A percentile compares a stretch with the other conserved stretches of the same genome.
phyloP scores from a whole-genome alignment of 1,140 invertebrate genomes.

The Platyscapa corneri region DNA sequence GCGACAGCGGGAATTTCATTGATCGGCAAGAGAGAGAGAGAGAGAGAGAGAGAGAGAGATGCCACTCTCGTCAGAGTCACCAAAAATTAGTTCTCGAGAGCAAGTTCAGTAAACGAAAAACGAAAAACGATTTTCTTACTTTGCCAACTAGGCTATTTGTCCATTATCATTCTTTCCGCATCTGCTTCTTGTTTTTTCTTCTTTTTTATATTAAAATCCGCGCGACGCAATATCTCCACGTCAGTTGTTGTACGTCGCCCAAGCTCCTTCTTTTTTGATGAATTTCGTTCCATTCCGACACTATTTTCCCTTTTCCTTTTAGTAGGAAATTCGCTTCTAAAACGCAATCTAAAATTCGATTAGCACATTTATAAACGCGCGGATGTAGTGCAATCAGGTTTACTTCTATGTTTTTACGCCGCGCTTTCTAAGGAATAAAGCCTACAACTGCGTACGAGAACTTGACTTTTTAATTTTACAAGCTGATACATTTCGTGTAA shows the following conservation, averaged over 20 bases:
- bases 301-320: not conserved
- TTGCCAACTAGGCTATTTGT: too few relatives aligned
- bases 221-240: not conserved
- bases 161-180: not conserved
- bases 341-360: not conserved
- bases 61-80: too few relatives aligned
- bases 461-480: slow-evolving; percentile 18
- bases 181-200: too few relatives aligned
- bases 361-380: not conserved
- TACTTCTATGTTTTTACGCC: not conserved
- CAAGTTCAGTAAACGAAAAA: too few relatives aligned
- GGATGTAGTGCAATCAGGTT: not conserved
- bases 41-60: too few relatives aligned
- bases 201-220: not conserved
- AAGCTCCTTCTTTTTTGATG: not conserved
- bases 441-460: not conserved
- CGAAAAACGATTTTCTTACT: not conserved
- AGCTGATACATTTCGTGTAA: slow-evolving; percentile 12
- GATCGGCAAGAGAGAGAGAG: not conserved
- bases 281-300: not conserved
- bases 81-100: too few relatives aligned
- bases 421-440: not conserved
- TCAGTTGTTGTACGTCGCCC: not conserved
- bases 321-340: not conserved
- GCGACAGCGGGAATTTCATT: slow-evolving; percentile 1